phyloP scores from a whole-genome alignment of 1,140 invertebrate species.

The Tetramorium simillimum region DNA sequence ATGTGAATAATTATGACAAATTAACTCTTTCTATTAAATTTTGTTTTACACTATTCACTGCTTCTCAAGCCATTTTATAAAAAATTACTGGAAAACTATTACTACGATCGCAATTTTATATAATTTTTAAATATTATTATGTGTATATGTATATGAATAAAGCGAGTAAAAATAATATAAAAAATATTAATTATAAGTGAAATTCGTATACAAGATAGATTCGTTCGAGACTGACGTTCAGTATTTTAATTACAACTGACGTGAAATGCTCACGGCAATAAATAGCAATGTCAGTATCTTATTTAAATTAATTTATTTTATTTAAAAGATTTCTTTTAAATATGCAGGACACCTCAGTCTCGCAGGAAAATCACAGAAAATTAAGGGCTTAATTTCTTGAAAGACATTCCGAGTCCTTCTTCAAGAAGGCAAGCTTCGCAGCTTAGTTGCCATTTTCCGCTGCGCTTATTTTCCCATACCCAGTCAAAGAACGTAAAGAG shows the following conservation, averaged over 20 bases:
- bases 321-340: constrained; percentile 1
- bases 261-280: neutral
- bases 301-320: constrained; percentile 18
- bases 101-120: neutral
- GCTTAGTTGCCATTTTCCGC: constrained; percentile 31
- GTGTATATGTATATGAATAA: neutral
- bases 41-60: neutral
- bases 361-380: neutral
- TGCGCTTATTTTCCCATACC: constrained; percentile 10
- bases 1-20: neutral
- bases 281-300: neutral
- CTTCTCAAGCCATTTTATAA: neutral
- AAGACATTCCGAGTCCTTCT: neutral
- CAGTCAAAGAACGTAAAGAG: neutral
- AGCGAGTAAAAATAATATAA: neutral
- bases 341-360: neutral
- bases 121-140: neutral
- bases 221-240: neutral
- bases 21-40: neutral
- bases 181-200: neutral
- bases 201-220: neutral
- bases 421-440: neutral
- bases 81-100: neutral
- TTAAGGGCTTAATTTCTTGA: constrained; percentile 36
- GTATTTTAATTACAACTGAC: neutral